phyloP scores from a whole-genome alignment of 1,140 invertebrate species.

The Drosophila simulans region DNA sequence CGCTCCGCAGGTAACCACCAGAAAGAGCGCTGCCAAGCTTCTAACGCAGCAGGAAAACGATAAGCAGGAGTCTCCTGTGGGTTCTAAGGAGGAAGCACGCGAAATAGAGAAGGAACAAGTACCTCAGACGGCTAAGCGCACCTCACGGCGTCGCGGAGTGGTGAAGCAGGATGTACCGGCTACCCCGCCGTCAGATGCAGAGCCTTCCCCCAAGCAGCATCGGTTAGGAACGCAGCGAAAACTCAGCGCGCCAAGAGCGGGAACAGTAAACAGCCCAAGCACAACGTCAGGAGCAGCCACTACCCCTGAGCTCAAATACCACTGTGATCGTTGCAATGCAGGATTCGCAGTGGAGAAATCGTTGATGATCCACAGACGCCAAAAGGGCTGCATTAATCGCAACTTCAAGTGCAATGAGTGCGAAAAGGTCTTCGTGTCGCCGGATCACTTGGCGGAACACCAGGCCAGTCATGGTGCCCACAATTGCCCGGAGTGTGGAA shows the following conservation, averaged over 20 bases:
- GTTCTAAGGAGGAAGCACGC: background rate
- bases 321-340: slow-evolving; percentile 74
- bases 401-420: slow-evolving; percentile 73
- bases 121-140: slow-evolving; percentile 22
- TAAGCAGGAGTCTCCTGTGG: background rate
- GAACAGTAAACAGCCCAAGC: background rate
- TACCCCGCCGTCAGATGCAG: background rate
- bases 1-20: slow-evolving; percentile 36
- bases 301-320: slow-evolving; percentile 52
- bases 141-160: slow-evolving; percentile 29
- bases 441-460: slow-evolving; percentile 84
- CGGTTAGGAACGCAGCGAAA: slow-evolving; percentile 9
- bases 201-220: slow-evolving; percentile 3
- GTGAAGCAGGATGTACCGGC: slow-evolving; percentile 8
- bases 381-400: slow-evolving; percentile 72
- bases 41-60: slow-evolving; percentile 26
- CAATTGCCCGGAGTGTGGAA: slow-evolving; percentile 78
- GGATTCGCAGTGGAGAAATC: slow-evolving; percentile 77
- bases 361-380: slow-evolving; percentile 56
- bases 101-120: background rate
- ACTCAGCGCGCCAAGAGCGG: background rate
- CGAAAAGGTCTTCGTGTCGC: slow-evolving; percentile 85
- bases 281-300: background rate
- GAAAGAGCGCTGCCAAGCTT: slow-evolving; percentile 48
- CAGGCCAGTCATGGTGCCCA: slow-evolving; percentile 51